Base-by-base conservation (phyloP, 2,888 invertebrate species). In the Apodemia duryi region DNA sequence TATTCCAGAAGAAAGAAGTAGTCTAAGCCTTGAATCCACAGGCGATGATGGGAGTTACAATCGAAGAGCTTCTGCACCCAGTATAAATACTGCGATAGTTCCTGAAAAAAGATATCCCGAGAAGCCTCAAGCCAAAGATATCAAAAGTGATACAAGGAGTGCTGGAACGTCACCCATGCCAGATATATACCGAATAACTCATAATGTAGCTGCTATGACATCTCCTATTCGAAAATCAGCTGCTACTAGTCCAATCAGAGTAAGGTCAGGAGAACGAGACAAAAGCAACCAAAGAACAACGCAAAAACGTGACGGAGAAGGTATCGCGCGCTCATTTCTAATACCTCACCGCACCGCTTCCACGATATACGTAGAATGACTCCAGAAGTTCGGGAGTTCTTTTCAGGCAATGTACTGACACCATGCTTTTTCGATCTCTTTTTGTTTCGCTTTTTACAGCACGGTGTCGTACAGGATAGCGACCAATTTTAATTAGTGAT, bases 1-100 rank as follows among this genome's bases (percentile, higher is more conserved):
- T 6, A 94, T 94, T 69, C 93, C 93, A 21, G 93, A 94, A 77
- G 94, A 94, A 76, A 86, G 87, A 69, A 88, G 89, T 75, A 88
- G 89, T 71, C 76, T 88, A 65, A 91, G 92, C 68, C 71, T 90
- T 35, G 93, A 93, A 60, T 91, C 93, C 2, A 85, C 91, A 21
- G 80, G 77, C 64, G 91, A 91, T 43, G 86, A 87, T 61, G 74
- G 74, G 62, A 73, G 77, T 65, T 77, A 72, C 46, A 46, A 46
- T 63, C 74, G 82, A 66, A 73, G 83, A 69, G 78, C 72, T 52
- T 85, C 77, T 63, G 82, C 77, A 41, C 81, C 77, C 51, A 77
- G 76, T 63, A 73, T 80, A 38, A 67, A 70, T 13, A 72, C 70
- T 69, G 64, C 74, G 63, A 66, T 66, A n/a, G 67, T 72, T 63